A percentile compares a stretch with the other conserved stretches of the same genome.
Conservation (phyloP, 2,113 vertebrate genomes). For the Corythoichthys haematopterus region DNA sequence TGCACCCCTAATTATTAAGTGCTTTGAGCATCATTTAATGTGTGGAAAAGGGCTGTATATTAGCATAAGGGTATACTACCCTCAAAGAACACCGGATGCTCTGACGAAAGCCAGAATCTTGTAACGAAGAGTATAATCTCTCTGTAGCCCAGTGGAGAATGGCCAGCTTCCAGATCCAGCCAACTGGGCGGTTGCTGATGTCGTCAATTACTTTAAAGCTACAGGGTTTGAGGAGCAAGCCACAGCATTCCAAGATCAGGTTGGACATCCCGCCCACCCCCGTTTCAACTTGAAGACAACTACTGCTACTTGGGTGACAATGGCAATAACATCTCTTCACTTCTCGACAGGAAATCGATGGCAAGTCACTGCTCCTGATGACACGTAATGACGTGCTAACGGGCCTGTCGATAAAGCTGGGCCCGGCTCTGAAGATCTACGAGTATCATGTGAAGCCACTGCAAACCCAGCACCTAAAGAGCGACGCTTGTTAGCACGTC, state of each 20-base stretch:
- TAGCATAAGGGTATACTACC: too few species aligned
- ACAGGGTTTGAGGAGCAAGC: constrained; percentile 97
- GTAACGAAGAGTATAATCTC: background rate
- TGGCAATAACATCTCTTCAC: constrained; percentile 34
- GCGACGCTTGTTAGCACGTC: constrained; percentile 80
- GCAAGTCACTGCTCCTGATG: constrained; percentile 96
- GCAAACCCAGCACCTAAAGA: constrained; percentile 95
- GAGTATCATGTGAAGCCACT: constrained; percentile 97
- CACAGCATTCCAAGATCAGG: constrained; percentile 94
- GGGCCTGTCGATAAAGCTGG: constrained; percentile 96
- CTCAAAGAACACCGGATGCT: too few species aligned
- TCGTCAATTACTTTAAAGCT: constrained; percentile 95
- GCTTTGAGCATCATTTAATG: too few species aligned
- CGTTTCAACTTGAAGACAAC: background rate
- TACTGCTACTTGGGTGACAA: background rate
- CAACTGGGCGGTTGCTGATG: constrained; percentile 91
- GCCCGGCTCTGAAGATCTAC: constrained; percentile 97
- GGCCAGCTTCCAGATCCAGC: constrained; percentile 88
- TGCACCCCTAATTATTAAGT: too few species aligned
- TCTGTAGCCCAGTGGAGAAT: constrained; percentile 76
- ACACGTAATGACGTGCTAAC: constrained; percentile 97
- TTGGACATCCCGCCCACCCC: constrained; percentile 47
- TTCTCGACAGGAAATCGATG: constrained; percentile 89
- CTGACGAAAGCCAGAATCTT: background rate
- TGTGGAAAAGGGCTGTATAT: too few species aligned